phyloP scores from a whole-genome alignment of 2,113 vertebrate species.

The Clarias batrachus region DNA sequence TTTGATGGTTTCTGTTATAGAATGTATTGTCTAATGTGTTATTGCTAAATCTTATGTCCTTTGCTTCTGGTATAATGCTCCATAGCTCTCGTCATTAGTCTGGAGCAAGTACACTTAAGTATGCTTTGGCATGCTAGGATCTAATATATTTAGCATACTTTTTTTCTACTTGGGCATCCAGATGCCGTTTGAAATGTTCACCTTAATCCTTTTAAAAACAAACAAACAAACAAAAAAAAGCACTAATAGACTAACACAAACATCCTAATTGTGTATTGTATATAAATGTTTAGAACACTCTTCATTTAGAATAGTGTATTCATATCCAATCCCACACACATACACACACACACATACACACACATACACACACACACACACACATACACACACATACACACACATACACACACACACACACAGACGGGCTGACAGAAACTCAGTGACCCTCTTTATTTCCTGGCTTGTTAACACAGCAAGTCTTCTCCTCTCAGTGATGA shows the following conservation, averaged over 20 bases:
- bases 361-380: neutral
- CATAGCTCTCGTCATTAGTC: too few relatives aligned
- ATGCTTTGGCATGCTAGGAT: too few relatives aligned
- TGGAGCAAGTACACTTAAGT: too few relatives aligned
- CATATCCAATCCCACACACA: neutral
- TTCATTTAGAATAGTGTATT: neutral
- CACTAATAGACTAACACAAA: neutral
- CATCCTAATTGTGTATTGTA: neutral
- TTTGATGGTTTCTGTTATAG: too few relatives aligned
- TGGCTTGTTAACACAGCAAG: slow-evolving; percentile 19
- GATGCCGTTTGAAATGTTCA: too few relatives aligned
- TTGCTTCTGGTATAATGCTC: too few relatives aligned
- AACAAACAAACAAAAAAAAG: neutral
- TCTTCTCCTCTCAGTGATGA: slow-evolving; percentile 7
- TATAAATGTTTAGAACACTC: neutral
- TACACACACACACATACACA: neutral
- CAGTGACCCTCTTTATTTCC: slow-evolving; percentile 19
- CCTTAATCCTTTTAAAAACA: neutral
- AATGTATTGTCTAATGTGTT: too few relatives aligned
- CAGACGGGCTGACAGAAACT: neutral
- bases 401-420: neutral
- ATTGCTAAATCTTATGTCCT: too few relatives aligned
- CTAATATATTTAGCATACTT: too few relatives aligned
- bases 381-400: neutral
- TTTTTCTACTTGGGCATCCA: neutral